Conservation (phyloP, 1,140 invertebrate genomes). For the Drosophila funebris region DNA sequence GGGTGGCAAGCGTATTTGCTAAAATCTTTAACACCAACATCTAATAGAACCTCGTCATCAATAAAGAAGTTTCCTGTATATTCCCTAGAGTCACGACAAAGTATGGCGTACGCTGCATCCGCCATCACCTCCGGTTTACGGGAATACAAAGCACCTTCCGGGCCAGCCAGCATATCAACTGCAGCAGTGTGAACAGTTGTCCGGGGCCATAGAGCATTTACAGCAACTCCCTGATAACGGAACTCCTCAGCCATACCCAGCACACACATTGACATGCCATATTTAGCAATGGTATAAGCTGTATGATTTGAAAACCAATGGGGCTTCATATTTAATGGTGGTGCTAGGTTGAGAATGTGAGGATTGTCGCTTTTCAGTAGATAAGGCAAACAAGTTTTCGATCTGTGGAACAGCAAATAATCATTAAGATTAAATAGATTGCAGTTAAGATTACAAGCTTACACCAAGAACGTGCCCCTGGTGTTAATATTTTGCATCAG, state of each 20-base stretch:
- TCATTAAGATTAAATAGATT: not conserved
- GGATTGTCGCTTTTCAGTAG: slow-evolving; percentile 95
- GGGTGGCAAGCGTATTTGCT: slow-evolving; percentile 93
- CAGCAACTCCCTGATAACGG: slow-evolving; percentile 91
- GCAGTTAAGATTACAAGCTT: slow-evolving; percentile 82
- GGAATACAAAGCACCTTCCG: slow-evolving; percentile 90
- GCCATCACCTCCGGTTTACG: slow-evolving; percentile 96
- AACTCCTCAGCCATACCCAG: slow-evolving; percentile 98
- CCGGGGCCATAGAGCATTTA: slow-evolving; percentile 98
- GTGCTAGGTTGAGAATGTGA: slow-evolving; percentile 98
- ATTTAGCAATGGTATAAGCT: slow-evolving; percentile 99
- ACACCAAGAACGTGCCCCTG: slow-evolving; percentile 96
- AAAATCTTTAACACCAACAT: slow-evolving; percentile 93
- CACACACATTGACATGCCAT: slow-evolving; percentile 99
- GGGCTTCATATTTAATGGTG: slow-evolving; percentile 95
- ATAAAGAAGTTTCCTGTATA: slow-evolving; percentile 96
- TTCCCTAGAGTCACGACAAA: slow-evolving; percentile 89
- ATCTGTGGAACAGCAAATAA: slow-evolving; percentile 91
- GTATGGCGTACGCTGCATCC: slow-evolving; percentile 96
- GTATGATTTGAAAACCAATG: slow-evolving; percentile 97
- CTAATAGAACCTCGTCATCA: slow-evolving; percentile 94
- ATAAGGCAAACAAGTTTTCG: slow-evolving; percentile 95
- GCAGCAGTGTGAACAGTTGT: slow-evolving; percentile 98
- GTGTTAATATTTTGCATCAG: slow-evolving; percentile 97
- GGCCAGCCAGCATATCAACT: slow-evolving; percentile 97